phyloP scores from a whole-genome alignment of 2,797 vertebrate genomes.

The Karalla daura region DNA sequence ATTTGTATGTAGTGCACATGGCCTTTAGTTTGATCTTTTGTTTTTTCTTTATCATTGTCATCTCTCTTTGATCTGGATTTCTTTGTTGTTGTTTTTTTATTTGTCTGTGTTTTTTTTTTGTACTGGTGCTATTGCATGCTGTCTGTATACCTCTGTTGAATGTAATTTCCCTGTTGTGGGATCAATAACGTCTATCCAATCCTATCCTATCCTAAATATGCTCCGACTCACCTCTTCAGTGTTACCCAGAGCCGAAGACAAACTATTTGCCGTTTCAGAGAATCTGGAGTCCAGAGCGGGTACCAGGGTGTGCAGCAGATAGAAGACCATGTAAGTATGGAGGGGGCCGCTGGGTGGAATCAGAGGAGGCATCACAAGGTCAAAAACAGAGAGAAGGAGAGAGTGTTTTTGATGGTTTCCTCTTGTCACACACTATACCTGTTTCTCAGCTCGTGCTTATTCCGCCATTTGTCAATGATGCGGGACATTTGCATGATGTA shows the following conservation, averaged over 20 bases:
- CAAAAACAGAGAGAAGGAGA: background rate
- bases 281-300: slow-evolving; percentile 84
- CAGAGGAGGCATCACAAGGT: slow-evolving; percentile 16
- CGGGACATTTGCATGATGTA: slow-evolving; percentile 91
- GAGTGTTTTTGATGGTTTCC: background rate
- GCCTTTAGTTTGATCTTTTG: too few relatives aligned
- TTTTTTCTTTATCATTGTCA: too few relatives aligned
- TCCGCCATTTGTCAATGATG: slow-evolving; percentile 74
- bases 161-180: too few relatives aligned
- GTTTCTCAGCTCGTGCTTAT: slow-evolving; percentile 51
- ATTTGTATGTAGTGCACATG: too few relatives aligned
- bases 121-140: too few relatives aligned
- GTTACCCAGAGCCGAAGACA: slow-evolving; percentile 64
- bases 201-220: too few relatives aligned
- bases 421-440: slow-evolving; percentile 67
- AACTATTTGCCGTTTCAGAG: slow-evolving; percentile 64
- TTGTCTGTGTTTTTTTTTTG: too few relatives aligned
- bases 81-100: too few relatives aligned
- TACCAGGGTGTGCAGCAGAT: slow-evolving; percentile 82
- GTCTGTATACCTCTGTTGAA: too few relatives aligned
- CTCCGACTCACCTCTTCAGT: slow-evolving; percentile 69
- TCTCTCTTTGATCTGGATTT: too few relatives aligned
- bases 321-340: slow-evolving; percentile 84
- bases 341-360: slow-evolving; percentile 69
- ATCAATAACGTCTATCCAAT: too few relatives aligned